Evolutionary conservation across 2,797 vertebrate genomes (phyloP), one percentile per base, ranked within the genome.

Genomic region (Clarias pachynema): DNA sequence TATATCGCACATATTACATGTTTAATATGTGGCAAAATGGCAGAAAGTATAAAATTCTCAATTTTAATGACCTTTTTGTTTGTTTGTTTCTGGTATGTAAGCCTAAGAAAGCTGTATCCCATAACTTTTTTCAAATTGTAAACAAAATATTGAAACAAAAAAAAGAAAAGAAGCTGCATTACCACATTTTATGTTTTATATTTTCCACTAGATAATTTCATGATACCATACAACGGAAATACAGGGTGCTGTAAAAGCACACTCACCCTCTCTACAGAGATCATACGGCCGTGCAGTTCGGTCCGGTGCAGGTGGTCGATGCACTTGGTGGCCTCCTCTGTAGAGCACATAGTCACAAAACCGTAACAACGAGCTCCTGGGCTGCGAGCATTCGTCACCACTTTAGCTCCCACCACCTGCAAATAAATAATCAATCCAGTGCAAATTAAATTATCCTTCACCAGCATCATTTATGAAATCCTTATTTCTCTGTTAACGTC

Each of bases 331-430:
- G 98, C 97, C 89, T 99, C 98, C 1, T 98, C 98, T 0, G 96
- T 93, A 0, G 97, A 95, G 0, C 97, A 96, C 98, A 99, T 99
- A 0, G 98, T 99, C 83, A 99, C 97, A 20, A 99, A 99, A 15
- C 98, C 98, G 0, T 99, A 99, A 91, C 98, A 99, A n/a, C 98
- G 97, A 56, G 98, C 97, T 0, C 98, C 98, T 0, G 98, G 98
- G 84, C 98, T 99, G 86, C 98, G 97, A 78, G 98, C 98, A 0
- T 99, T 99, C 2, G 98, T 99, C 85, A 99, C 98, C 63, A 99
- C 98, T 90, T 99, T 99, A 0, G 98, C 98, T 0, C 98, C 98
- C 0, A 99, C 96, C 63, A 99, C 98, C 98, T 99, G 3, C 20
- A 69, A 73, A 34, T n/a, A 72, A 8, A 84, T 14, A 83, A 24